Percentiles rank a stretch among this genome's conserved stretches.
phyloP scores from a whole-genome alignment of 2,113 vertebrate genomes.

The Taxidea taxus region DNA sequence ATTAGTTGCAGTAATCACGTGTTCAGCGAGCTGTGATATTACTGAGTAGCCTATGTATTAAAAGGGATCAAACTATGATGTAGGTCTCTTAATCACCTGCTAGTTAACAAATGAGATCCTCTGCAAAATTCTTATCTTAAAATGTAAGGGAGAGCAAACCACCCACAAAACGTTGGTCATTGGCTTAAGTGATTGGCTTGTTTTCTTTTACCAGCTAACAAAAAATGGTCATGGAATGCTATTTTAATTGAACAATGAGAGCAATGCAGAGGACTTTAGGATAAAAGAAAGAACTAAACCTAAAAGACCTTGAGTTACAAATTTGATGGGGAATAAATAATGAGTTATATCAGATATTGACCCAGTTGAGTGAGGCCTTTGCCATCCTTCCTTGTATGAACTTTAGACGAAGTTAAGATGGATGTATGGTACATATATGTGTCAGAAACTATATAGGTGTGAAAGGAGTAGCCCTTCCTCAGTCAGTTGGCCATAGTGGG shows the following conservation, averaged over 20 bases:
- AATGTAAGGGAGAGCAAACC: constrained; percentile 42
- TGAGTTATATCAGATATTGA: not conserved
- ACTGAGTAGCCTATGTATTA: constrained; percentile 62
- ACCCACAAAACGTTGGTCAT: constrained; percentile 42
- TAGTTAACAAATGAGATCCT: constrained; percentile 71
- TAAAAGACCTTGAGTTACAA: not conserved
- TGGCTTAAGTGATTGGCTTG: constrained; percentile 6
- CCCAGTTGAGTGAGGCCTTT: not conserved
- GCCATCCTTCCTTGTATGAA: not conserved
- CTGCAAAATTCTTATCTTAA: constrained; percentile 44
- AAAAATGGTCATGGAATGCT: not conserved
- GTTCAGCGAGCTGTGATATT: constrained; percentile 77
- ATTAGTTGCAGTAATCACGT: constrained; percentile 75
- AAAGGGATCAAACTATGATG: constrained; percentile 4
- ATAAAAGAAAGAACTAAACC: not conserved
- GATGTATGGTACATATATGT: not conserved
- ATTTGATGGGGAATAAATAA: not conserved
- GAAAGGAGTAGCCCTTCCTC: not conserved
- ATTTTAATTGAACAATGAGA: not conserved
- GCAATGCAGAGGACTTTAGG: not conserved
- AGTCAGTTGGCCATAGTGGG: not conserved
- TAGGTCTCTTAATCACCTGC: constrained; percentile 66
- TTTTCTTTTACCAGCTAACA: constrained; percentile 55
- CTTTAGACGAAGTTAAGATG: not conserved
- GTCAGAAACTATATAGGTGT: not conserved